Evolutionary conservation across 2,888 invertebrate species (phyloP), one percentile per base, ranked within the genome.

Genomic region (Oxycera nigricornis): DNA sequence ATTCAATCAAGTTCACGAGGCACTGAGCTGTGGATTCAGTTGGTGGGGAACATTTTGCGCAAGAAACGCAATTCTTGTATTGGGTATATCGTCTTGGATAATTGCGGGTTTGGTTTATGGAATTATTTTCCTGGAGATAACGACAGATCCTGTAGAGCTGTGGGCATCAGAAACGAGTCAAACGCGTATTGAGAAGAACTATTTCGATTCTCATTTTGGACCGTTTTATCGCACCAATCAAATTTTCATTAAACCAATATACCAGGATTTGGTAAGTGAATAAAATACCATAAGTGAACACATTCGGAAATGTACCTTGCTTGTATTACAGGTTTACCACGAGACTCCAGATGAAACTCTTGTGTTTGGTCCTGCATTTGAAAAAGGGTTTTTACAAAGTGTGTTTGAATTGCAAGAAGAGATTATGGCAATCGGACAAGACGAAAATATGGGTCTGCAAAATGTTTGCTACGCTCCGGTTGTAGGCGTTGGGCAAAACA

Each of bases 141-240:
- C 94, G 0, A 91, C 95, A 0, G 91, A 96, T 83, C 97, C 98
- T 0, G 91, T 97, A 1, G 94, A 98, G 82, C 88, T 98, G 55
- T 98, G 98, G 98, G 95, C 97, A 0, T 88, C 95, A 0, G 92
- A 94, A 1, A 85, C 87, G 28, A 96, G 96, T 79, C 87, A 90
- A 75, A 92, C 96, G 39, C 89, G 97, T 74, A 82, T 89, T 50
- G 95, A 98, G 81, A 93, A 96, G 82, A 89, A 94, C 76, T 96
- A 92, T 82, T 98, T 93, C 81, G 97, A 98, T 83, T 85, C 88
- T 14, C 90, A 92, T 80, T 98, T 98, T 82, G 90, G 90, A 7
- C 96, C 96, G 0, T 97, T 96, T 85, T 96, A 94, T 83, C 88
- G 96, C 72, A 92, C 94, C 1, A 92, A 96, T 81, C 97, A 97